These are phyloP conservation scores for Megaleporinus macrocephalus DNA, from an alignment of 2,113 vertebrate species.

Conservation along the genomic window DNA sequence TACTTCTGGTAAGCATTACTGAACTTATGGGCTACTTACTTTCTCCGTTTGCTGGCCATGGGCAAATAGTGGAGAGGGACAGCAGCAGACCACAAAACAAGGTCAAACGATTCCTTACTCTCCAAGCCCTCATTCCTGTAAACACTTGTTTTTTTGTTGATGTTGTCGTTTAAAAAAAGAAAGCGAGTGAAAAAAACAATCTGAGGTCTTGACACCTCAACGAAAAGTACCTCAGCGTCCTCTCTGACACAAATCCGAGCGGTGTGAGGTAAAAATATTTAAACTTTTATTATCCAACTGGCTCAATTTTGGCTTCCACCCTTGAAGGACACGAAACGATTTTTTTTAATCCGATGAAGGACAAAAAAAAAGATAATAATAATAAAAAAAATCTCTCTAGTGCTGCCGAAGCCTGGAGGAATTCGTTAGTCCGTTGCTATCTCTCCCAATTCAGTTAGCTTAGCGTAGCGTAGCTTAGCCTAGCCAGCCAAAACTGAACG, in stretches of 20 bases:
- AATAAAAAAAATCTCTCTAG: no score
- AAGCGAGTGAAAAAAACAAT: background rate
- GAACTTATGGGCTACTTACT: constrained; percentile 80
- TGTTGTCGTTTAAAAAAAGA: no score
- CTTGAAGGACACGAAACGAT: background rate
- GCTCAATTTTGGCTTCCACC: background rate
- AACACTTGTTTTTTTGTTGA: constrained; percentile 52
- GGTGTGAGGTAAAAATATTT: background rate
- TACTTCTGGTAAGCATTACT: background rate
- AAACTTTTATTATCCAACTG: constrained; percentile 2
- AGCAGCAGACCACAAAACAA: constrained; percentile 89
- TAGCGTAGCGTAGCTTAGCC: background rate
- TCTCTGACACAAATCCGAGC: background rate
- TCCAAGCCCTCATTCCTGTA: constrained; percentile 87
- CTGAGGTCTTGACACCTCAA: no score
- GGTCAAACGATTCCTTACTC: constrained; percentile 86
- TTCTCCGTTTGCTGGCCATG: constrained; percentile 87
- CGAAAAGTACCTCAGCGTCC: background rate
- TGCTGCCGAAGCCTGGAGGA: background rate
- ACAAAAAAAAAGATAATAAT: no score
- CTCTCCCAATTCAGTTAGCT: constrained; percentile 3
- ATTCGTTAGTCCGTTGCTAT: constrained; percentile 13
- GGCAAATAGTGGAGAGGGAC: constrained; percentile 79
- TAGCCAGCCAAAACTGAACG: background rate
- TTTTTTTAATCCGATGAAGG: no score